Conservation (phyloP, 92 coral and sea anemone species). For the Blastomussa wellsi region DNA sequence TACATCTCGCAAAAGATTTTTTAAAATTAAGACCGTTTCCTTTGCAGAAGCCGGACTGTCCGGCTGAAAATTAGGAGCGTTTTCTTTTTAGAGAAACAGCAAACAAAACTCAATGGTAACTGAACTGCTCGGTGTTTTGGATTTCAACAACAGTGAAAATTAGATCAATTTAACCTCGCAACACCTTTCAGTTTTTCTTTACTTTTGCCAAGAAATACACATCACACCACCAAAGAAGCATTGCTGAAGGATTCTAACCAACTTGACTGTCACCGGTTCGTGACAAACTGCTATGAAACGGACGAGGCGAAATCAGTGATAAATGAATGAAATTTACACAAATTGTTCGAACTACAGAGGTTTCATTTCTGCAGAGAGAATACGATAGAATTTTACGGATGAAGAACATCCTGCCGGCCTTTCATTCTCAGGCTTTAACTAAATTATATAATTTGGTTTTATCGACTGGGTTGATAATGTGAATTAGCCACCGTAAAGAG, state of each 20-base stretch:
- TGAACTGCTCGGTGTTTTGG: neutral
- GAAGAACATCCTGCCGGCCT: neutral
- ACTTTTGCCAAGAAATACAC: neutral
- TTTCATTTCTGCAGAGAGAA: neutral
- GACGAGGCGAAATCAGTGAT: neutral
- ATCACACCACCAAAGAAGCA: neutral
- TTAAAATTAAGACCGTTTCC: neutral
- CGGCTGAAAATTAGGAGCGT: too few relatives aligned
- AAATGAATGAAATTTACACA: neutral
- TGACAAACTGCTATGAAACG: neutral
- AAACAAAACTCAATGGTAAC: neutral
- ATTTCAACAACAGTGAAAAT: too few relatives aligned
- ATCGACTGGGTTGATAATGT: too few relatives aligned
- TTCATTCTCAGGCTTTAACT: too few relatives aligned
- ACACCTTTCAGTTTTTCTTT: neutral
- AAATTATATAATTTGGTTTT: too few relatives aligned
- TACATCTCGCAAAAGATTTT: too few relatives aligned
- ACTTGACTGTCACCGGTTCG: too few relatives aligned
- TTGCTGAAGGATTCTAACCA: neutral
- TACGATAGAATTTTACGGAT: neutral
- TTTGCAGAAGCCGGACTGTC: neutral
- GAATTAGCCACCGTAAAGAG: too few relatives aligned
- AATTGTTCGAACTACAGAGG: neutral
- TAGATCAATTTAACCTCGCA: neutral
- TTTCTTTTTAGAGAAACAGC: neutral